Conservation (phyloP, 2,113 vertebrate genomes). For the Micromys minutus region DNA sequence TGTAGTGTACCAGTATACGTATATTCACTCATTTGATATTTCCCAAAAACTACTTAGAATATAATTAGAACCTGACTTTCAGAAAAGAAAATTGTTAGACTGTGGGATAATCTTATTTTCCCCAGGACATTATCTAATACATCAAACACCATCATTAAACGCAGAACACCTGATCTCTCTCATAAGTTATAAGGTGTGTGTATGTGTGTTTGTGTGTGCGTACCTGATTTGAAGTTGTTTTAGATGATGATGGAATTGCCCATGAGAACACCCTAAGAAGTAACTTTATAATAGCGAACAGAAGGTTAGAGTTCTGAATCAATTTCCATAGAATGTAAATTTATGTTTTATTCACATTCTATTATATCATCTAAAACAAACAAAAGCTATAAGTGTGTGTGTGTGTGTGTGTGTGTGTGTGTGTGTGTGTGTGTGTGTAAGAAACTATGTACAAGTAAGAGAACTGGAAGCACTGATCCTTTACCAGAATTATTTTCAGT, state of each 20-base stretch:
- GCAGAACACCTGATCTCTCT: neutral
- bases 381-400: neutral
- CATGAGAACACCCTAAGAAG: neutral
- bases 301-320: neutral
- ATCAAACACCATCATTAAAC: neutral
- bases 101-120: neutral
- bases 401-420: neutral
- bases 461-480: neutral
- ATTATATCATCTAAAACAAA: neutral
- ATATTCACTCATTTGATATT: neutral
- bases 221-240: neutral
- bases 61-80: neutral
- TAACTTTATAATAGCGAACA: neutral
- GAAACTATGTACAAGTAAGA: neutral
- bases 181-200: neutral
- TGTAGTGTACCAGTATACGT: neutral
- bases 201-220: neutral
- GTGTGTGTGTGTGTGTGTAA: neutral
- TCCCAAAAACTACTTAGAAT: neutral
- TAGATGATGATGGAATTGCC: neutral
- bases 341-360: neutral
- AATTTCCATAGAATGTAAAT: neutral
- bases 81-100: neutral
- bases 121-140: neutral
- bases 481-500: neutral